Evolutionary conservation across 92 coral and sea anemone genomes (phyloP).

Genomic region (Micromussa lordhowensis): DNA sequence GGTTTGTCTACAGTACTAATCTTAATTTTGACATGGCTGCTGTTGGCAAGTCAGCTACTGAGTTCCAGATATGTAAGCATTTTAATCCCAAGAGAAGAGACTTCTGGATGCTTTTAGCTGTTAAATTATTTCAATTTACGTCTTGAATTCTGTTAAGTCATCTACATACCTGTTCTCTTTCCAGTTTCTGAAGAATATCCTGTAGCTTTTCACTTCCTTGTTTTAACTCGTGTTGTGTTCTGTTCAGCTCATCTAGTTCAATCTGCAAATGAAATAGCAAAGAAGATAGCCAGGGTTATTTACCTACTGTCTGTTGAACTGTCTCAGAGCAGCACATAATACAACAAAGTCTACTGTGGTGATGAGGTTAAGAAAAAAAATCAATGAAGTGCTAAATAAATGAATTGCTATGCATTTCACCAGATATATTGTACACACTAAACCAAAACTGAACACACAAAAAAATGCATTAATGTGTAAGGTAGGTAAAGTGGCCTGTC

Average conservation of each 20-base stretch:
- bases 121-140: not conserved
- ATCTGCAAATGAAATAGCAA: slow-evolving; percentile 41
- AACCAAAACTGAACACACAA: not conserved
- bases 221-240: slow-evolving; percentile 79
- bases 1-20: too few species aligned
- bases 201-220: slow-evolving; percentile 85
- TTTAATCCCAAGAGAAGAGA: not conserved
- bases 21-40: not conserved
- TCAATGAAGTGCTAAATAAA: not conserved
- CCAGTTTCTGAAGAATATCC: slow-evolving; percentile 84
- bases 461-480: not conserved
- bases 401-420: not conserved
- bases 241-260: slow-evolving; percentile 84
- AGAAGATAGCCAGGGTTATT: not conserved
- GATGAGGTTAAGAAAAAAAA: not conserved
- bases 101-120: not conserved
- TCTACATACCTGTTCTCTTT: slow-evolving; percentile 88
- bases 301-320: not conserved
- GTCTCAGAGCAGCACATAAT: not conserved
- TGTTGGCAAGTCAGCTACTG: not conserved
- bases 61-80: not conserved
- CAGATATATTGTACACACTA: not conserved
- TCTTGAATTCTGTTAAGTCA: not conserved
- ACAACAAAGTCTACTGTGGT: not conserved
- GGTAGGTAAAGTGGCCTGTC: too few species aligned